A percentile compares a stretch with the other conserved stretches of the same genome.
Evolutionary conservation across 1,140 invertebrate species (phyloP).

Genomic region (Coboldia fuscipes): DNA sequence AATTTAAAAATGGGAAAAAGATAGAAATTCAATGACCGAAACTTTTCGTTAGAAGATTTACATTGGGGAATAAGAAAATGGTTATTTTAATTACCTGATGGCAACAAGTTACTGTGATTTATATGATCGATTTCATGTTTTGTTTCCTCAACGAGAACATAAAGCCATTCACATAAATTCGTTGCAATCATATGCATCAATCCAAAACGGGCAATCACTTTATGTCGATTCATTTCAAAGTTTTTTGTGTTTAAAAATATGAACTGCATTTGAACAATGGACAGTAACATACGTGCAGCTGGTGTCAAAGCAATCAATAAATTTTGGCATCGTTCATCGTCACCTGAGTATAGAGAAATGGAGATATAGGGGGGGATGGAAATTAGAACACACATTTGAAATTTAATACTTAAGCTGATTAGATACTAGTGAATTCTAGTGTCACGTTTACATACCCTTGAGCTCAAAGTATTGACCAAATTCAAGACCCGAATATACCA

Average conservation of each 20-base stretch:
- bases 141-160: constrained; percentile 61
- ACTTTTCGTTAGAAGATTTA: no score
- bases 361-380: no score
- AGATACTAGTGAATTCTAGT: no score
- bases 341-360: no score
- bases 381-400: no score
- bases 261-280: constrained; percentile 45
- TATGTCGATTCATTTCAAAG: constrained; percentile 34
- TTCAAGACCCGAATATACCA: constrained; percentile 49
- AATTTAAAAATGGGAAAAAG: not conserved
- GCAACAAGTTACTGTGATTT: constrained; percentile 15
- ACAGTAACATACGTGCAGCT: constrained; percentile 35
- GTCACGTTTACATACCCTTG: constrained; percentile 10
- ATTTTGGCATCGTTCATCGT: constrained; percentile 26
- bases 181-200: constrained; percentile 70
- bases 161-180: constrained; percentile 61
- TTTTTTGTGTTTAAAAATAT: constrained; percentile 48
- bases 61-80: no score
- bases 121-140: constrained; percentile 51
- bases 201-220: constrained; percentile 47
- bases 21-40: not conserved
- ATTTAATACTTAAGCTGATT: no score
- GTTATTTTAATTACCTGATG: not conserved
- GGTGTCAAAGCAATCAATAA: constrained; percentile 35
- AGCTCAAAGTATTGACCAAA: constrained; percentile 44